These are phyloP conservation scores for Orthosia cruda DNA, from an alignment of 2,888 invertebrate genomes.

Conservation along the genomic window DNA sequence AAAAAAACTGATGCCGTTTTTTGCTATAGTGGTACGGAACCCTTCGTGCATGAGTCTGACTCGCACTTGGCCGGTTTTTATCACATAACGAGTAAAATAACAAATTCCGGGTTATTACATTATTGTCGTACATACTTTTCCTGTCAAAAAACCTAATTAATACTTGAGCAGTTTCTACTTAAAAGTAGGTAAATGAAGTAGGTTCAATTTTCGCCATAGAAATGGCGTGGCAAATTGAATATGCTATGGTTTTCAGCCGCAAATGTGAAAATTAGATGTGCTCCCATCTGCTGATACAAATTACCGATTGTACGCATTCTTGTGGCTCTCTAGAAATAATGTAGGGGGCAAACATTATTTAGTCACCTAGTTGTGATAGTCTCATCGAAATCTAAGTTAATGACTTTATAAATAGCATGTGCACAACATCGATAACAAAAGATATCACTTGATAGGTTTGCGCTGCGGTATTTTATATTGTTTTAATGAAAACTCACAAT, in stretches of 20 bases:
- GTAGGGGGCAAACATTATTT: conserved; percentile 8
- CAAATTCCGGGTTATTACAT: neutral
- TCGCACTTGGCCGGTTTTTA: no score
- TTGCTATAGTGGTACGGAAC: no score
- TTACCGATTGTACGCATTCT: conserved; percentile 15
- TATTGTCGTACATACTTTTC: neutral
- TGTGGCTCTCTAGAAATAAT: conserved; percentile 7
- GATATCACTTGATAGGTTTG: conserved; percentile 11
- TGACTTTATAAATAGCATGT: conserved; percentile 21
- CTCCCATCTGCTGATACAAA: conserved; percentile 9
- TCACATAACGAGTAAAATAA: neutral
- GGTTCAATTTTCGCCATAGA: neutral
- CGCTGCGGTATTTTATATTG: conserved; percentile 12
- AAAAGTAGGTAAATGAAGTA: conserved; percentile 5
- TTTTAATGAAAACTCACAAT: conserved; percentile 52
- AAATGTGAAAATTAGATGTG: neutral
- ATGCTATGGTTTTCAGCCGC: neutral
- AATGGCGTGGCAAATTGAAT: neutral
- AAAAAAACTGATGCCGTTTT: no score
- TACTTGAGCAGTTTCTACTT: neutral
- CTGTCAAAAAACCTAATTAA: neutral
- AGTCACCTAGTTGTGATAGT: neutral
- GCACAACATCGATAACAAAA: conserved; percentile 14
- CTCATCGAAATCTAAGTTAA: conserved; percentile 41
- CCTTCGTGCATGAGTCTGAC: no score